Evolutionary conservation across 2,797 vertebrate species (phyloP).

Genomic region (Platyrinchus mystaceus): DNA sequence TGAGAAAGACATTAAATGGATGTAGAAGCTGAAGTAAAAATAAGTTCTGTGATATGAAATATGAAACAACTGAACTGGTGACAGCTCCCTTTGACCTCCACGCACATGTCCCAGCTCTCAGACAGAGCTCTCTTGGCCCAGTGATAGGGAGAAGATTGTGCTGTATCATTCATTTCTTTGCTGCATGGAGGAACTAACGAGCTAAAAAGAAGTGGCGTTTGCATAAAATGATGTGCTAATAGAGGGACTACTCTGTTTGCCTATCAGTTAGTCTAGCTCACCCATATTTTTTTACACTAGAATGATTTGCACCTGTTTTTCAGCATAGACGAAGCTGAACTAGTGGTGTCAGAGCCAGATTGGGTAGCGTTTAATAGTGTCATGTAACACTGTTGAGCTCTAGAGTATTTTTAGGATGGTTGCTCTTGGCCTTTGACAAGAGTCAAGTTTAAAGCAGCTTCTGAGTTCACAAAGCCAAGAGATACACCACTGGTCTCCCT

Average conservation of each 20-base stretch:
- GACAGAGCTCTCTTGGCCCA: neutral
- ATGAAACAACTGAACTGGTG: neutral
- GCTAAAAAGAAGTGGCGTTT: neutral
- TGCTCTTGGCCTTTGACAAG: neutral
- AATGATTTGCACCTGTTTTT: slow-evolving; percentile 46
- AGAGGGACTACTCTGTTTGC: slow-evolving; percentile 9
- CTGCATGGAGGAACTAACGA: neutral
- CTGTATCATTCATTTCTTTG: slow-evolving; percentile 5
- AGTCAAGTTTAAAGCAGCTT: neutral
- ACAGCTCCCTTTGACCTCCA: neutral
- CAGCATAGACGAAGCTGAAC: slow-evolving; percentile 15
- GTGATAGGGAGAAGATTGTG: neutral
- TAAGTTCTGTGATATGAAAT: neutral
- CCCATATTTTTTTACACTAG: slow-evolving; percentile 19
- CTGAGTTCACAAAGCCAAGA: neutral
- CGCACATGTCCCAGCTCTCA: neutral
- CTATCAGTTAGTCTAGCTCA: neutral
- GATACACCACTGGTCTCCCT: neutral
- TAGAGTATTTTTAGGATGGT: neutral
- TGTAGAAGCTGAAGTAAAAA: neutral
- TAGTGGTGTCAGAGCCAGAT: neutral
- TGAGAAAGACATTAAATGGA: neutral
- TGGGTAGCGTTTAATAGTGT: neutral
- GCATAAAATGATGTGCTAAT: neutral
- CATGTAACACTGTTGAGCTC: neutral